Evolutionary conservation across 2,797 vertebrate genomes (phyloP), one percentile per base, ranked within the genome.

Genomic region (Enteromius thamalakanensis): DNA sequence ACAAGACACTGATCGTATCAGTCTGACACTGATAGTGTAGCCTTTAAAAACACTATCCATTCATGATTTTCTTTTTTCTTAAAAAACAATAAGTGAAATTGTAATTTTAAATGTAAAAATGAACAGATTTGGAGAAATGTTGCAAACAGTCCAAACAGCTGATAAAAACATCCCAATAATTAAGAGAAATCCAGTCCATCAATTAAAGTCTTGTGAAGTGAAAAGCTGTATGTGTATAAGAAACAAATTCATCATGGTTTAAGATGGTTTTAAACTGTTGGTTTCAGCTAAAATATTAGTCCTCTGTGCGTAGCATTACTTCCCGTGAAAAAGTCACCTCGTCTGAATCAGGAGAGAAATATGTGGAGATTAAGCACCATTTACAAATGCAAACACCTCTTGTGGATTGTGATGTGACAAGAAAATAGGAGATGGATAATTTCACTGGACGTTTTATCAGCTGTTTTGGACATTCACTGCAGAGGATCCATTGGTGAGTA

Each of bases 1-100:
- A 75, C 12, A 75, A 76, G 72, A 37, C 21, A 58, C 72, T 75
- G 32, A 55, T 75, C n/a, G 21, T 37, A 75, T 75, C 21, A 37
- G 32, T 21, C 32, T 37, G 49, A 75, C 32, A 37, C 7, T 40
- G 72, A 58, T 37, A 40, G 21, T 40, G 4, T 58, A 32, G 21
- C 29, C 34, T 76, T 76, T 55, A 15, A 58, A 75, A 76, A 76
- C 21, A 75, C 72, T 23, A 37, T 75, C 51, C 32, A 55, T 26
- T 26, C 26, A 26, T 26, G 26, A 26, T 26, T 58, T 23, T 60
- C 0, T 6, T 60, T 60, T 12, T 11, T n/a, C 1, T 9, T 8
- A 19, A 58, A 23, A 11, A 23, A 58, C 10, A 9, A 26, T 7
- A n/a, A 55, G 53, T 58, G 4, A 23, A 58, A 23, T 11, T 58